These are phyloP conservation scores for Apostichopus californicus DNA, from an alignment of 35 echinoderm and acorn worm genomes.

Conservation along the genomic window DNA sequence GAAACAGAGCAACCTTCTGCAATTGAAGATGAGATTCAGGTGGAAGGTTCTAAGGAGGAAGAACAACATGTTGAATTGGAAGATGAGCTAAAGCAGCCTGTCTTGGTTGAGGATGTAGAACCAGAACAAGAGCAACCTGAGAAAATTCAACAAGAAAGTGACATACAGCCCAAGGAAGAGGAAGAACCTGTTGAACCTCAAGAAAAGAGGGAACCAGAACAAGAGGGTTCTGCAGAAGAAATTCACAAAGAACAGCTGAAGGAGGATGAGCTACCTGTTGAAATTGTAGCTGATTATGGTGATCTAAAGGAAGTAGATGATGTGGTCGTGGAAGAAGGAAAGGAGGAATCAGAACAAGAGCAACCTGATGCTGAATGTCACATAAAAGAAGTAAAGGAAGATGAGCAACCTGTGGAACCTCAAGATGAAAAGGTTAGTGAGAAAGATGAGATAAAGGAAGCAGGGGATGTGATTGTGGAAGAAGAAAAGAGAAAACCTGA, in stretches of 20 bases:
- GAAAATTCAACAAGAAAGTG: background rate
- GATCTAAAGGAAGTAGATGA: constrained; percentile 5
- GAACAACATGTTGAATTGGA: constrained; percentile 26
- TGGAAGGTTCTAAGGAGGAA: background rate
- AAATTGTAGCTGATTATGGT: background rate
- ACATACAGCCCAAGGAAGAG: background rate
- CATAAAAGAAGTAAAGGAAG: background rate
- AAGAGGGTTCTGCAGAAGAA: background rate
- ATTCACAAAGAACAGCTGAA: background rate
- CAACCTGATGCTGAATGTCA: background rate
- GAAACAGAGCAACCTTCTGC: constrained; percentile 11
- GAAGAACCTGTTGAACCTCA: background rate
- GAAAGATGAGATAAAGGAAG: constrained; percentile 17
- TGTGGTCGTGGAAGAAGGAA: constrained; percentile 30
- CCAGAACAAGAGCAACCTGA: background rate
- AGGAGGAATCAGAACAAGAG: constrained; percentile 1
- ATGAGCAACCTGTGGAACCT: background rate
- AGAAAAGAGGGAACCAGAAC: constrained; percentile 7
- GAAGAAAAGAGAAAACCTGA: background rate
- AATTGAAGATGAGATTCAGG: constrained; percentile 21
- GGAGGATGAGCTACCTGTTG: background rate
- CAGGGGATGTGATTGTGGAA: constrained; percentile 14
- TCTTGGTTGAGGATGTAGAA: background rate
- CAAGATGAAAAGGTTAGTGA: background rate
- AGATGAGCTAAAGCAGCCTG: background rate